These are phyloP conservation scores for Dasyurus viverrinus DNA, from an alignment of 2,113 vertebrate species.

Conservation along the genomic window DNA sequence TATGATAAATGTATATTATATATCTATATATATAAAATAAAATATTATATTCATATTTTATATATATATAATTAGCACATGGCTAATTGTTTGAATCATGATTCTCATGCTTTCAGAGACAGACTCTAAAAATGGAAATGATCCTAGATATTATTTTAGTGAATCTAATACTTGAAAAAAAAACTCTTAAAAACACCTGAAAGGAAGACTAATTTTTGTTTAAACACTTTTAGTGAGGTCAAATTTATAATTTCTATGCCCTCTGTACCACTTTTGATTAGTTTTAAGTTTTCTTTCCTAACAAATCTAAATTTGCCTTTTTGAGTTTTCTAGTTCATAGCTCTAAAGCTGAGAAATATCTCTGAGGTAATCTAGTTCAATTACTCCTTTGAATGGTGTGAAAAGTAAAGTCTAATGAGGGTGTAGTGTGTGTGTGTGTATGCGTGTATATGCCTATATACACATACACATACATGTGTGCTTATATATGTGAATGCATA, in stretches of 20 bases:
- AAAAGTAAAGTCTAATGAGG: neutral
- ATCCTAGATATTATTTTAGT: neutral
- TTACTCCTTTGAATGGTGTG: neutral
- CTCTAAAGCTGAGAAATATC: neutral
- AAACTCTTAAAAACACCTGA: neutral
- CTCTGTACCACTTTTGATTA: neutral
- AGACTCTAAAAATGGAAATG: neutral
- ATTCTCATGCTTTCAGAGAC: neutral
- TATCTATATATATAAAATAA: too few relatives aligned
- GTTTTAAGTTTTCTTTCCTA: neutral
- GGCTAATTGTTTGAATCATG: neutral
- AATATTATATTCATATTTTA: too few relatives aligned
- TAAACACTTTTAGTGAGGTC: neutral
- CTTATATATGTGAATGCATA: too few relatives aligned
- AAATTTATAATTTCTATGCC: neutral
- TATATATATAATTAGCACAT: too few relatives aligned
- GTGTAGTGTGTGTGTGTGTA: neutral
- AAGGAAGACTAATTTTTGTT: neutral
- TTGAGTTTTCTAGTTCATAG: neutral
- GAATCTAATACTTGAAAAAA: neutral
- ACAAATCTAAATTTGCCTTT: neutral
- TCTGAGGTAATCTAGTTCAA: neutral
- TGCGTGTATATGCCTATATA: neutral
- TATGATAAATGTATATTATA: neutral
- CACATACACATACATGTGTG: too few relatives aligned